These are phyloP conservation scores for Anhinga rufa DNA, from an alignment of 2,113 vertebrate genomes.

Conservation along the genomic window DNA sequence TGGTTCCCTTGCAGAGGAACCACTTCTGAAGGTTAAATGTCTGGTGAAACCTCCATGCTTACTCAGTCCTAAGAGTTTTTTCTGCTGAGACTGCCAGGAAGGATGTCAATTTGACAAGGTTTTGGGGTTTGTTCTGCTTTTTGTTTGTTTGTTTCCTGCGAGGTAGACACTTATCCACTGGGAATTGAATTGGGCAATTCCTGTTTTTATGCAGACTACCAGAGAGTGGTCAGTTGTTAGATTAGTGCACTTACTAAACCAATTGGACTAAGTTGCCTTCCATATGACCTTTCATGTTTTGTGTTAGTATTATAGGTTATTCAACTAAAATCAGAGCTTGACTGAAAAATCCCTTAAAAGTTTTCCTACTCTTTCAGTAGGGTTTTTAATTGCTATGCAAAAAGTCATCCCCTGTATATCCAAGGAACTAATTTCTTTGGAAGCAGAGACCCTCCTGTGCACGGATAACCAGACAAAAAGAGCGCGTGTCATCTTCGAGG, in stretches of 20 bases:
- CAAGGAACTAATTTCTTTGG: not conserved
- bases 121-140: not conserved
- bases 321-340: not conserved
- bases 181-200: not conserved
- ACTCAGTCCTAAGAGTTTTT: not conserved
- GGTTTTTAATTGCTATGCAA: not conserved
- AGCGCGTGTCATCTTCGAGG: fast-evolving
- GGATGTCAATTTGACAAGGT: not conserved
- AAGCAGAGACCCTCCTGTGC: not conserved
- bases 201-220: not conserved
- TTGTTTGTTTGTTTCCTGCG: not conserved
- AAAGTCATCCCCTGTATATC: not conserved
- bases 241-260: not conserved
- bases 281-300: not conserved
- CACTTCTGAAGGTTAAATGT: not conserved
- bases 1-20: not conserved
- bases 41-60: not conserved
- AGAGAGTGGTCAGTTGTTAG: not conserved
- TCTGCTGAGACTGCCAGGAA: not conserved
- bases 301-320: not conserved
- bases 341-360: not conserved
- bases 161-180: not conserved
- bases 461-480: not conserved
- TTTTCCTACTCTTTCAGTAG: not conserved
- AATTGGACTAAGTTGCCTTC: not conserved